Evolutionary conservation across 2,888 invertebrate genomes (phyloP), one percentile per base, ranked within the genome.

Genomic region (Cantharis flavilabris): DNA sequence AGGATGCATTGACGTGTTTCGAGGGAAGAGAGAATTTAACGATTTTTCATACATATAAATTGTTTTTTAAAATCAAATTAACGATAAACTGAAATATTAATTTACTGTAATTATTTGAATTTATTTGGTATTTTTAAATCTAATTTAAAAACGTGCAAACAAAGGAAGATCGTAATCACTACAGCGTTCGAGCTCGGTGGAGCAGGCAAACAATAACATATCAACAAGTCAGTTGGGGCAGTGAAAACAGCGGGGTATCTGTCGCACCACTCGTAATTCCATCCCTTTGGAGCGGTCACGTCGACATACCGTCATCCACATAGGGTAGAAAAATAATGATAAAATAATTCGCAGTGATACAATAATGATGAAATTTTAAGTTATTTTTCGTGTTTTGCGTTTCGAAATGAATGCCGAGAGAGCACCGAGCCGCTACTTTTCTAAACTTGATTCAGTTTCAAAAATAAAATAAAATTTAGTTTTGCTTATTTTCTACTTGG

Each of bases 191-290:
- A 72, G 78, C 76, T 71, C 78, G 76, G 76, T 74, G 78, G 73
- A 76, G 76, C 76, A 76, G 71, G 78, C 78, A 77, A 80, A 80
- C 80, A 80, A 79, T 80, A 80, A 80, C 79, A 78, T 78, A 80
- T 80, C 80, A 80, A 80, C 80, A 80, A 80, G 80, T 80, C 79
- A 78, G 76, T 80, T 75, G 76, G 73, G 76, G 72, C 69, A 70
- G 72, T 65, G 72, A 75, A 72, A 75, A 74, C 72, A 70, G 77
- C 69, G 69, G 76, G 80, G 72, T 74, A 74, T 76, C 70, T 76
- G 77, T 75, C 74, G 80, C 76, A 67, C 69, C 76, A 72, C 72
- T 75, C 71, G 76, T 71, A 65, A 64, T 72, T 71, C 73, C 75
- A 73, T 75, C 67, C 75, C 71, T 67, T 77, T 69, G 70, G 62